A percentile compares a stretch with the other conserved stretches of the same genome.
phyloP scores from a whole-genome alignment of 2,888 invertebrate genomes.

The Tanypteryx hageni region DNA sequence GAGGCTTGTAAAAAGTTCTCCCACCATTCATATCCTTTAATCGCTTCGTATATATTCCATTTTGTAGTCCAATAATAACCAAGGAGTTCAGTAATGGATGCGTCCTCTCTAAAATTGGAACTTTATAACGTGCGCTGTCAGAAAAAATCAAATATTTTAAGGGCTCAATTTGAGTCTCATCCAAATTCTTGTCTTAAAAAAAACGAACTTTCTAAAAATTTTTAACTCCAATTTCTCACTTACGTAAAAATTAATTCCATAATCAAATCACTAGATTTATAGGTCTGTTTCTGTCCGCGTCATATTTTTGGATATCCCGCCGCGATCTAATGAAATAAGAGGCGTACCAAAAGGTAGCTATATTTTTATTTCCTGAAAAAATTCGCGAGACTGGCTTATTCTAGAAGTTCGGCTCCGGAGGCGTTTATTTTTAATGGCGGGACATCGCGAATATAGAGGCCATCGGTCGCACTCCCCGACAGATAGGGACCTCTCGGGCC shows the following conservation, averaged over 20 bases:
- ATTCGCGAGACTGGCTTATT: conserved; percentile 21
- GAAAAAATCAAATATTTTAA: conserved; percentile 43
- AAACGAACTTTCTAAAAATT: conserved; percentile 42
- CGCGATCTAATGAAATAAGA: neutral
- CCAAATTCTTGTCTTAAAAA: conserved; percentile 4
- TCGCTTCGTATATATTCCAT: conserved; percentile 15
- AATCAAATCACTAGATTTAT: conserved; percentile 35
- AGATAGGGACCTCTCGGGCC: conserved; percentile 34
- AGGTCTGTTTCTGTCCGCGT: neutral
- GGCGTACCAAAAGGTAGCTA: neutral
- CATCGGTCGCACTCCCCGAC: neutral
- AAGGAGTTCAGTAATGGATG: conserved; percentile 35
- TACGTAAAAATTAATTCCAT: conserved; percentile 49
- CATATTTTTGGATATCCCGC: conserved; percentile 31
- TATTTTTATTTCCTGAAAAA: conserved; percentile 20
- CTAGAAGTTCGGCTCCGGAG: neutral
- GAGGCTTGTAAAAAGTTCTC: no score
- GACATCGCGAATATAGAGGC: conserved; percentile 9
- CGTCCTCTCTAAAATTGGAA: conserved; percentile 49
- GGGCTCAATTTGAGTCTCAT: conserved; percentile 46
- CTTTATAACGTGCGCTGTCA: conserved; percentile 37
- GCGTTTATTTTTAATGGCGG: conserved; percentile 15
- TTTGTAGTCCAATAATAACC: conserved; percentile 35
- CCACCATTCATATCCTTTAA: neutral
- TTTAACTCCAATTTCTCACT: conserved; percentile 4